These are phyloP conservation scores for Catagonus wagneri DNA, from an alignment of 2,113 vertebrate species.

Conservation along the genomic window DNA sequence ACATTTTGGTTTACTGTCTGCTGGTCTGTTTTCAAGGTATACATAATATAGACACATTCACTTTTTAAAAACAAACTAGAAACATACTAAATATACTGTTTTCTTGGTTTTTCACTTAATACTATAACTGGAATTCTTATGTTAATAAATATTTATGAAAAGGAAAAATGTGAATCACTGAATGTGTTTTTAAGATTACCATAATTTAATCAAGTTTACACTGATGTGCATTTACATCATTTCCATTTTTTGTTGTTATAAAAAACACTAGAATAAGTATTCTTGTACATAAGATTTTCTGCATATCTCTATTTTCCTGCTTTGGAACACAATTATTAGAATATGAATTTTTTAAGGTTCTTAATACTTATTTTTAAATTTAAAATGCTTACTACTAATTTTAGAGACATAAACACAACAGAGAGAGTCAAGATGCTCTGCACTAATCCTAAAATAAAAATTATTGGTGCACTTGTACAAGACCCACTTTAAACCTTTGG, in stretches of 20 bases:
- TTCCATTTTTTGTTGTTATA: slow-evolving; percentile 4
- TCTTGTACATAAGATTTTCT: neutral
- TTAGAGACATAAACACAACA: neutral
- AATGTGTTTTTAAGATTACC: slow-evolving; percentile 24
- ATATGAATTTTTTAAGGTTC: neutral
- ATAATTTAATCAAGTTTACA: slow-evolving; percentile 4
- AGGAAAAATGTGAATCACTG: neutral
- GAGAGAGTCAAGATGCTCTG: neutral
- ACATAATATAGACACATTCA: neutral
- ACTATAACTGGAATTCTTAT: neutral
- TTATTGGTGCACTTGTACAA: neutral
- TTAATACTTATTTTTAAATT: slow-evolving; percentile 3
- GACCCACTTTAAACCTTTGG: neutral
- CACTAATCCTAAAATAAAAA: neutral
- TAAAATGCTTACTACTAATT: neutral
- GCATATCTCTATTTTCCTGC: neutral
- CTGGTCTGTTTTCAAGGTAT: neutral
- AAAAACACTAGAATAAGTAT: neutral
- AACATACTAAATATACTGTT: neutral
- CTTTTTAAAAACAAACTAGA: slow-evolving; percentile 27
- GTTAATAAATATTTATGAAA: slow-evolving; percentile 49
- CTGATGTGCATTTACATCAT: neutral
- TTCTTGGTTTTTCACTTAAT: neutral
- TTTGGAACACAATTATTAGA: neutral
- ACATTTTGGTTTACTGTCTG: neutral